Percentiles rank a stretch among this genome's conserved stretches.
phyloP scores from a whole-genome alignment of 1,140 invertebrate species.

The Drosophila bocqueti region DNA sequence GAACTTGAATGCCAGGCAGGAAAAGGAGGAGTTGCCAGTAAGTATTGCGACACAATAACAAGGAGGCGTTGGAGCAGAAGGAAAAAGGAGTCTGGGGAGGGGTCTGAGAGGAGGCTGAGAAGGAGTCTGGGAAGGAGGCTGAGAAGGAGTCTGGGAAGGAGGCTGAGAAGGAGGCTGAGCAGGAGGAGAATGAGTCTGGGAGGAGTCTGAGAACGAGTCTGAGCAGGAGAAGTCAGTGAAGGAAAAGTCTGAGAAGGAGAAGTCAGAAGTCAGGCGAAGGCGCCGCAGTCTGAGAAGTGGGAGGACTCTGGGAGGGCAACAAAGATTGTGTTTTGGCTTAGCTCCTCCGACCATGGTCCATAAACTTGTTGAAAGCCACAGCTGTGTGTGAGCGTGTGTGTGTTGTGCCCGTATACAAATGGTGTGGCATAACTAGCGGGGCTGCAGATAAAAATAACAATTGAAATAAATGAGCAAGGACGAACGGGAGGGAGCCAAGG shows the following conservation, averaged over 20 bases:
- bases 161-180: neutral
- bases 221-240: neutral
- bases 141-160: neutral
- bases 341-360: conserved; percentile 36
- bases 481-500: conserved; percentile 1
- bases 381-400: neutral
- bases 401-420: conserved; percentile 30
- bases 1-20: conserved; percentile 43
- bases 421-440: conserved; percentile 67
- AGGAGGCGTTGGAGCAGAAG: conserved; percentile 5
- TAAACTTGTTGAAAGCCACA: conserved; percentile 46
- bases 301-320: neutral
- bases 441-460: conserved; percentile 74
- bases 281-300: neutral
- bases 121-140: neutral
- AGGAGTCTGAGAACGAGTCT: neutral
- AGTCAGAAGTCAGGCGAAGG: neutral
- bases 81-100: neutral
- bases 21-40: conserved; percentile 11
- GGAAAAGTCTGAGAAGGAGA: neutral
- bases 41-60: conserved; percentile 45
- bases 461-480: conserved; percentile 71
- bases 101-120: neutral
- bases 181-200: neutral
- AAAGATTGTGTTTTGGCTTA: conserved; percentile 49